Base-by-base conservation (phyloP, 1,140 invertebrate genomes). In the Neuroterus valhalla region DNA sequence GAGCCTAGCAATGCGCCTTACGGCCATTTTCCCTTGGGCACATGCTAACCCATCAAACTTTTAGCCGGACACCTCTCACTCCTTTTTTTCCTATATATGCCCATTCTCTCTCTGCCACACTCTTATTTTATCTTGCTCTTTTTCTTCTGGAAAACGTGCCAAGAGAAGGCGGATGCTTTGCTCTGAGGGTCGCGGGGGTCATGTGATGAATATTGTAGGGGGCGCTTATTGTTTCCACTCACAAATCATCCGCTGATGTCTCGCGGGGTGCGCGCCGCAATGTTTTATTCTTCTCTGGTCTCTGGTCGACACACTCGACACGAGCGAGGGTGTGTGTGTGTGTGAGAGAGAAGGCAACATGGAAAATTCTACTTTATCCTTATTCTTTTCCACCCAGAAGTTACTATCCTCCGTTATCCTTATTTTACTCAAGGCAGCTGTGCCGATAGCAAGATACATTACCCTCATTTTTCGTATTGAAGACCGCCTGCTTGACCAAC, bases 1-100 rank as follows among this genome's bases (percentile, higher is more conserved):
- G 79, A 82, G 86, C 83, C 83, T 86, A 85, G 79, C 86, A 90
- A 90, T 89, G 85, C 79, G 83, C 82, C 83, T 80, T 82, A 79
- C 81, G 79, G 76, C 78, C 83, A 82, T 84, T 83, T 62, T 85
- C 86, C 87, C 85, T 50, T 76, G 86, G 85, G 86, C 77, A 82
- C 82, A 74, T 77, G 87, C 84, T 84, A 88, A 89, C 86, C 88
- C 85, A 90, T 90, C 89, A 89, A 90, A 90, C 89, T 90, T 90
- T 90, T 88, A 89, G 86, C 86, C 84, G 85, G 85, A 86, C 85
- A 89, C 83, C 84, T 81, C 84, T 84, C 84, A 79, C 81, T 74
- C 79, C 73, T 69, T 75, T 70, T 79, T 80, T 67, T 70, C 71
- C 15, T n/a, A n/a, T n/a, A 38, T 38, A 38, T 38, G 31, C 31